A percentile compares a stretch with the other conserved stretches of the same genome.
These are phyloP conservation scores for Mormyrops boulengeri DNA, from an alignment of 2,797 vertebrate species.

Conservation along the genomic window DNA sequence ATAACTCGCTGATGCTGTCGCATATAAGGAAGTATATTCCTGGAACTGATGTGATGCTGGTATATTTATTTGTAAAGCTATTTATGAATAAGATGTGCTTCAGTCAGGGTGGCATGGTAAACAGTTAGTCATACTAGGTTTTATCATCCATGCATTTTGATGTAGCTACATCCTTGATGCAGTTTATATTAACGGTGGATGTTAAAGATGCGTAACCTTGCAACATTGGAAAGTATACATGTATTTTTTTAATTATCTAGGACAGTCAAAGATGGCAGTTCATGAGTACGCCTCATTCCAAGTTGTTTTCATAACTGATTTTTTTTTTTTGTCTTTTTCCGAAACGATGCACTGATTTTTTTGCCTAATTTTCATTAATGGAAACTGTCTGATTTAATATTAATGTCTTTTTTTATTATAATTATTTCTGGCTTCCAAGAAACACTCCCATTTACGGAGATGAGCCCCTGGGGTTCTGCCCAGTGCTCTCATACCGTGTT, in stretches of 20 bases:
- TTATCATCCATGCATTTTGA: conserved; percentile 25
- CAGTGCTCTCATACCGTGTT: neutral
- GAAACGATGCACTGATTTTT: conserved; percentile 74
- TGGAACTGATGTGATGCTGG: conserved; percentile 58
- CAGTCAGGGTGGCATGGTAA: conserved; percentile 42
- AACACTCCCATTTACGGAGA: conserved; percentile 68
- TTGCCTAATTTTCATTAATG: conserved; percentile 17
- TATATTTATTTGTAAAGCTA: conserved; percentile 69
- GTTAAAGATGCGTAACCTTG: neutral
- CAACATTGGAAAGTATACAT: neutral
- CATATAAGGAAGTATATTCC: conserved; percentile 32
- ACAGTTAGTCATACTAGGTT: conserved; percentile 34
- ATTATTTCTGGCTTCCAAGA: conserved; percentile 54
- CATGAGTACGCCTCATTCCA: conserved; percentile 29
- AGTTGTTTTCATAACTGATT: conserved; percentile 30
- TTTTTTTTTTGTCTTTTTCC: conserved; percentile 49
- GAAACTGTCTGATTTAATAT: conserved; percentile 26
- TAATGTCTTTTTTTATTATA: conserved; percentile 21
- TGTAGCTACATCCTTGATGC: conserved; percentile 24
- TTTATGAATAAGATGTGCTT: conserved; percentile 54
- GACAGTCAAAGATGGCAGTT: conserved; percentile 30
- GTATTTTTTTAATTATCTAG: conserved; percentile 10
- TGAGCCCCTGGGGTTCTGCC: conserved; percentile 10
- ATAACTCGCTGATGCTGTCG: conserved; percentile 36
- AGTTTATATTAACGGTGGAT: conserved; percentile 21